Conservation (phyloP, 2,113 vertebrate genomes). For the Leptocoma aspasia region DNA sequence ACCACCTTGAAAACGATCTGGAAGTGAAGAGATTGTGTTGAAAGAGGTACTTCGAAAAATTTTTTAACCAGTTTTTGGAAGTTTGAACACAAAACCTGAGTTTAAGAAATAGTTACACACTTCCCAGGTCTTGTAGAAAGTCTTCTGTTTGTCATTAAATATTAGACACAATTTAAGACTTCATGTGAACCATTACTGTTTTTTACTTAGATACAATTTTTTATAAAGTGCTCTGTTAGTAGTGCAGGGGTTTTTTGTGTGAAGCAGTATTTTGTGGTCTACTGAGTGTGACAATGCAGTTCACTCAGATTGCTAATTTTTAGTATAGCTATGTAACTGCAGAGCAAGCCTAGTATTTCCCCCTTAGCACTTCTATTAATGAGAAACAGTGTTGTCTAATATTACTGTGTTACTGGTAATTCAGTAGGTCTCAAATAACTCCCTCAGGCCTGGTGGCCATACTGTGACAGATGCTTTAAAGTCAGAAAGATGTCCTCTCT, state of each 20-base stretch:
- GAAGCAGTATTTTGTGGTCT: background rate
- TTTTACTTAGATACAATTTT: background rate
- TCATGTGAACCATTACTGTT: background rate
- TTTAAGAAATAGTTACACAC: background rate
- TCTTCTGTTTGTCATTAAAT: background rate
- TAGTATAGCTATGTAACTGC: background rate
- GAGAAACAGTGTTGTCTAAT: slow-evolving; percentile 33
- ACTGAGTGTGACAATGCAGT: background rate
- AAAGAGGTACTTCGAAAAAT: background rate
- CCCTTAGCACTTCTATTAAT: slow-evolving; percentile 24
- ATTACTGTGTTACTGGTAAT: slow-evolving; percentile 14
- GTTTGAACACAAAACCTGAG: background rate
- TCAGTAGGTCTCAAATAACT: background rate
- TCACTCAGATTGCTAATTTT: background rate
- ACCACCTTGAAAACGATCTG: background rate
- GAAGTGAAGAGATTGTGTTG: background rate
- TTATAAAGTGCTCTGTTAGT: background rate
- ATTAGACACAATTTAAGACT: background rate
- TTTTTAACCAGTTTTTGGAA: background rate
- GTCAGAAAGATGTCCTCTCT: background rate
- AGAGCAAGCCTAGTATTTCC: background rate
- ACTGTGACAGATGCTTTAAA: background rate
- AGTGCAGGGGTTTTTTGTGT: background rate
- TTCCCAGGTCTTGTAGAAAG: background rate
- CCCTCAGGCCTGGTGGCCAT: slow-evolving; percentile 4